phyloP scores from a whole-genome alignment of 2,113 vertebrate genomes.

The Serinus canaria region DNA sequence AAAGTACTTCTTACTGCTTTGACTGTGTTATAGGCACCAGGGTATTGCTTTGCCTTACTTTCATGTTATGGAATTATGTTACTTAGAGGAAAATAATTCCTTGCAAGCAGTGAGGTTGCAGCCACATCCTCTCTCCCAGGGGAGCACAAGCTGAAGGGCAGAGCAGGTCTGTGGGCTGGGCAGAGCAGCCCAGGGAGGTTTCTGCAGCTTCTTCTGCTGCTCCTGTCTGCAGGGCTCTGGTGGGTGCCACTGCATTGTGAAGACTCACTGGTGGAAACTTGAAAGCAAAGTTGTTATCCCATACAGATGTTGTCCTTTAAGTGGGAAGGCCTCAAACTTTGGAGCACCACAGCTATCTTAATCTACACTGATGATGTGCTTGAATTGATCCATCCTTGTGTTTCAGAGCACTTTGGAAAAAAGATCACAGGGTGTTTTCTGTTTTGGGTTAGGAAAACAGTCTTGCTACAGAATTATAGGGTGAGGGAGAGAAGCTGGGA shows the following conservation, averaged over 20 bases:
- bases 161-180: background rate
- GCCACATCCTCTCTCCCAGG: background rate
- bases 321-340: background rate
- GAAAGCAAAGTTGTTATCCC: background rate
- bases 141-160: background rate
- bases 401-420: background rate
- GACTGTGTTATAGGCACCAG: background rate
- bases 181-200: background rate
- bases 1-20: background rate
- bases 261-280: background rate
- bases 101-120: background rate
- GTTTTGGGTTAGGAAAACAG: background rate
- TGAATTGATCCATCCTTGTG: background rate
- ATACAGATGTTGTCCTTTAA: background rate
- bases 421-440: background rate
- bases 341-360: background rate
- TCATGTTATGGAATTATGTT: background rate
- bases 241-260: background rate
- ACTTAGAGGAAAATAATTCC: background rate
- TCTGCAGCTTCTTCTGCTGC: background rate
- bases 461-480: background rate
- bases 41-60: background rate
- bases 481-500: background rate
- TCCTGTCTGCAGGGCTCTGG: background rate
- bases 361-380: fast-evolving